phyloP scores from a whole-genome alignment of 2,888 invertebrate species.

The Tenodera sinensis region DNA sequence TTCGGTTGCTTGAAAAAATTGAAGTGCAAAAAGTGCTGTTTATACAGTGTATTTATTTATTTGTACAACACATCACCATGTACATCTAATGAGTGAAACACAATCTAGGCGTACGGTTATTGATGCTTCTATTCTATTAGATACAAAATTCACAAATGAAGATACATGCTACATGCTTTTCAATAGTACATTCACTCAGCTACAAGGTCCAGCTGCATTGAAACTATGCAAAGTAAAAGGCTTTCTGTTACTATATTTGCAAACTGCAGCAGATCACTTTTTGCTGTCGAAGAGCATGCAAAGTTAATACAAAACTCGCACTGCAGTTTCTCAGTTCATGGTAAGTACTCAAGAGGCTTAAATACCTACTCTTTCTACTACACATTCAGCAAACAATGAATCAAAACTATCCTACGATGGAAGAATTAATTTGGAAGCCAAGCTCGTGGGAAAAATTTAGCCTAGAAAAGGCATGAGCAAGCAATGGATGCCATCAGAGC shows the following conservation, averaged over 20 bases:
- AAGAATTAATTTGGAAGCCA: too few relatives aligned
- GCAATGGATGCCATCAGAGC: too few relatives aligned
- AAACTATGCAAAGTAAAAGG: background rate
- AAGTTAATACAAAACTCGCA: background rate
- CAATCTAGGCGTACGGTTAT: background rate
- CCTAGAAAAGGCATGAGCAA: too few relatives aligned
- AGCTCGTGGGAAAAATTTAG: too few relatives aligned
- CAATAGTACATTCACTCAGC: background rate
- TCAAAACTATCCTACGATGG: too few relatives aligned
- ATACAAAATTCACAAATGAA: background rate
- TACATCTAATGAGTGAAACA: background rate
- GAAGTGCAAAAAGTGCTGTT: background rate
- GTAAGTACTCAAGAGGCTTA: background rate
- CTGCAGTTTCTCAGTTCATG: background rate
- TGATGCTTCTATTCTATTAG: background rate
- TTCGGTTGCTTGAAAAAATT: background rate
- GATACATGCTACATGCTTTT: background rate
- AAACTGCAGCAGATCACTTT: background rate
- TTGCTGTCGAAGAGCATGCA: background rate
- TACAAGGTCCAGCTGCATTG: background rate
- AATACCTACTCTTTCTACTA: background rate
- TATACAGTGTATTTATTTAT: background rate
- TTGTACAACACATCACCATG: background rate
- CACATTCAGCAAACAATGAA: background rate
- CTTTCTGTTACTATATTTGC: background rate